Conservation (phyloP, 2,888 invertebrate genomes). For the Tupiocoris notatus region DNA sequence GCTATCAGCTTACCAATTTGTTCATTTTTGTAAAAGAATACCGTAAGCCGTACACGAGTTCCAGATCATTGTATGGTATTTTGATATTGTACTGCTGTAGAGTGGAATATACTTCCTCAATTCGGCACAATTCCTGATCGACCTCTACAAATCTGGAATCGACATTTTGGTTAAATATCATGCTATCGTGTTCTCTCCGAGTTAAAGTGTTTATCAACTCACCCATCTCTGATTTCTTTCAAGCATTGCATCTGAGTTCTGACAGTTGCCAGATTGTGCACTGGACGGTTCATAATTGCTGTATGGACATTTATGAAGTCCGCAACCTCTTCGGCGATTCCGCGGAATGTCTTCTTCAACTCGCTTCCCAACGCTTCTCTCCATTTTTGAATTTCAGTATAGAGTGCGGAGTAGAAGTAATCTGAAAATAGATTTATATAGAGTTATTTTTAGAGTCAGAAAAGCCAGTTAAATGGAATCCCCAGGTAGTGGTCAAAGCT, state of each 20-base stretch:
- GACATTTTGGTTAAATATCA: background rate
- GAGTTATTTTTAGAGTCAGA: no score
- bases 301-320: conserved; percentile 75
- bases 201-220: no score
- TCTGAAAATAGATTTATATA: conserved; percentile 42
- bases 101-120: conserved; percentile 77
- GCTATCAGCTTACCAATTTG: conserved; percentile 7
- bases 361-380: conserved; percentile 69
- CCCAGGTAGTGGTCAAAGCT: no score
- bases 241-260: conserved; percentile 78
- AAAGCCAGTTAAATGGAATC: no score
- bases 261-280: conserved; percentile 54
- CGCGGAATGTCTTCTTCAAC: conserved; percentile 67
- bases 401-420: conserved; percentile 53
- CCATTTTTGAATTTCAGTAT: conserved; percentile 77
- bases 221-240: conserved; percentile 65
- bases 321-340: conserved; percentile 67
- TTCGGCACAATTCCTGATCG: conserved; percentile 72
- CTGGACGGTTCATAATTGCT: conserved; percentile 47
- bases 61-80: conserved; percentile 65
- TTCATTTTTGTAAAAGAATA: conserved; percentile 74
- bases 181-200: background rate
- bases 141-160: conserved; percentile 69
- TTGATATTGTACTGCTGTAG: conserved; percentile 55
- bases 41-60: conserved; percentile 74